These are phyloP conservation scores for Lypha dubia DNA, from an alignment of 2,888 invertebrate species.

Conservation along the genomic window DNA sequence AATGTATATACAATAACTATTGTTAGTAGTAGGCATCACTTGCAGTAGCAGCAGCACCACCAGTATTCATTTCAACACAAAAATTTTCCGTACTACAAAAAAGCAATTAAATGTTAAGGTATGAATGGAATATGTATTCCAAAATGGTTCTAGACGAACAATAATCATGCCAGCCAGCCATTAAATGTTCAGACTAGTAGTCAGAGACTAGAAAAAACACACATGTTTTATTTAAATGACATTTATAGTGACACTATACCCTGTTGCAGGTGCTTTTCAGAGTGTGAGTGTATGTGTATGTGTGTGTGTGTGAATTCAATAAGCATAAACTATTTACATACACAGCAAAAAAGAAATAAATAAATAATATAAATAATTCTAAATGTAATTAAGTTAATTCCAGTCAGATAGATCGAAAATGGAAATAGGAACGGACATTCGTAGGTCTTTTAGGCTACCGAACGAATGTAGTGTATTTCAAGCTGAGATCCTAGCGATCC, in stretches of 20 bases:
- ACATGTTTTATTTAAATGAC: conserved; percentile 70
- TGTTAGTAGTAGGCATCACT: conserved; percentile 9
- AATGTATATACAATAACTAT: neutral
- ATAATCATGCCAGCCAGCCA: conserved; percentile 3
- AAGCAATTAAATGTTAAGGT: conserved; percentile 25
- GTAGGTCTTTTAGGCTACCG: no score
- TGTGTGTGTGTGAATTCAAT: neutral
- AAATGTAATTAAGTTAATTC: no score
- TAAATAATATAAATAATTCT: no score
- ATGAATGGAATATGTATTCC: neutral
- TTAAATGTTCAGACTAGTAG: conserved; percentile 7
- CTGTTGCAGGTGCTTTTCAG: conserved; percentile 71
- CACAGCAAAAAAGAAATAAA: no score
- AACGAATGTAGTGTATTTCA: no score
- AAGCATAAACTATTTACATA: neutral
- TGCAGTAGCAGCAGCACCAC: conserved; percentile 14
- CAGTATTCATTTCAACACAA: conserved; percentile 12
- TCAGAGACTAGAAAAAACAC: conserved; percentile 9
- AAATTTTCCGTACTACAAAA: neutral
- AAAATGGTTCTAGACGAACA: conserved; percentile 1
- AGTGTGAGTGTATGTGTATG: neutral
- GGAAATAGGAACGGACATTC: no score
- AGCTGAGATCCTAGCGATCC: no score
- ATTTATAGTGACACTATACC: conserved; percentile 71
- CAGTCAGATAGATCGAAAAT: no score